phyloP scores from a whole-genome alignment of 2,888 invertebrate species.

The Tortricodes alternella region DNA sequence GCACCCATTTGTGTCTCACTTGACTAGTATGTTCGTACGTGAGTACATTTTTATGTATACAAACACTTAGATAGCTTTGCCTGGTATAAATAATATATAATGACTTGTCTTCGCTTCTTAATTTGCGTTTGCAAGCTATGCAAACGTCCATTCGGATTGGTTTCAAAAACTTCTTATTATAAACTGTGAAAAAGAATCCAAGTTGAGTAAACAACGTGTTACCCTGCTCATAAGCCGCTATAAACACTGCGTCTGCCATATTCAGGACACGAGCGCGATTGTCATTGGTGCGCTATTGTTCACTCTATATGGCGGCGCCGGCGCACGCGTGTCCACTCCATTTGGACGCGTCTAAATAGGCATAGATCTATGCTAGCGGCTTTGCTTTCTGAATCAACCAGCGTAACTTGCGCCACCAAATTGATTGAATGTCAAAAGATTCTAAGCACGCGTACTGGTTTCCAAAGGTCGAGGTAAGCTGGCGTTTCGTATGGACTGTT shows the following conservation, averaged over 20 bases:
- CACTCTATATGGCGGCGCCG: constrained; percentile 77
- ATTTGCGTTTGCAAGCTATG: too few relatives aligned
- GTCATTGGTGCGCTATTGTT: constrained; percentile 66
- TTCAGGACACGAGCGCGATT: constrained; percentile 58
- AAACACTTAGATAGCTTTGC: too few relatives aligned
- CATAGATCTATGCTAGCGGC: constrained; percentile 77
- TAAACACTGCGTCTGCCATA: constrained; percentile 42
- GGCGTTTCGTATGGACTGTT: constrained; percentile 57
- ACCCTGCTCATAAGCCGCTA: constrained; percentile 2
- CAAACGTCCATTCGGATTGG: too few relatives aligned
- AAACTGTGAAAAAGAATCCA: not conserved
- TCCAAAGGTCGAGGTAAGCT: constrained; percentile 46
- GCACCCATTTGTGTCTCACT: too few relatives aligned
- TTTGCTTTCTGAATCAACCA: constrained; percentile 61
- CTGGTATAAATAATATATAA: not conserved
- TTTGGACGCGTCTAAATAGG: constrained; percentile 78
- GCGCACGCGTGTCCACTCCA: constrained; percentile 60
- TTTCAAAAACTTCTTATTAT: too few relatives aligned
- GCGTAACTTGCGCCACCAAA: constrained; percentile 41
- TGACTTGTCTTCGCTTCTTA: not conserved
- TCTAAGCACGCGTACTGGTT: constrained; percentile 28
- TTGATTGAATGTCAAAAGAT: constrained; percentile 22
- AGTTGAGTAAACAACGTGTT: not conserved
- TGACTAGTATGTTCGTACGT: too few relatives aligned
- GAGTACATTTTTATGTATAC: too few relatives aligned